Conservation (phyloP, 53 echinoderm and acorn worm genomes). For the Glandiceps talaboti region DNA sequence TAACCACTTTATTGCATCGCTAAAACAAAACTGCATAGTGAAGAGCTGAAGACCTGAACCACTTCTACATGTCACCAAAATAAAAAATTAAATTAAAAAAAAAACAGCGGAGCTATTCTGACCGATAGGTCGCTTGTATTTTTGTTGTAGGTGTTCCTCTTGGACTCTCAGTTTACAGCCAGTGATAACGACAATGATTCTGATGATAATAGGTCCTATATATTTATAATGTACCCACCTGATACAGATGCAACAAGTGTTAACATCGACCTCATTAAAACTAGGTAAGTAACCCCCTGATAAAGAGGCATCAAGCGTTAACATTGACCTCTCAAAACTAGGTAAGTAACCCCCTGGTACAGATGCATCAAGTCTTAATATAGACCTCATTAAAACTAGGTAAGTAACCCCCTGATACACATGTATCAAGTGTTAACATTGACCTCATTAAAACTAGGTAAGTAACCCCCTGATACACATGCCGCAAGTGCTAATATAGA, state of each 20-base stretch:
- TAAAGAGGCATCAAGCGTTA: too few species aligned
- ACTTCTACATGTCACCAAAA: too few species aligned
- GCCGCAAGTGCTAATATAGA: slow-evolving; percentile 65
- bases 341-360: slow-evolving; percentile 84
- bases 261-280: slow-evolving; percentile 84
- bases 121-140: too few species aligned
- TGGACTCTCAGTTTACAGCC: slow-evolving; percentile 68
- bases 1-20: too few species aligned
- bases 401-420: slow-evolving; percentile 2
- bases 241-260: slow-evolving; percentile 63
- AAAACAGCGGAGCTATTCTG: too few species aligned
- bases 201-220: slow-evolving; percentile 74
- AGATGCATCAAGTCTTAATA: slow-evolving; percentile 56
- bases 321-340: too few species aligned
- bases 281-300: slow-evolving; percentile 35
- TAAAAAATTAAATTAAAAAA: too few species aligned
- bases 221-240: slow-evolving; percentile 96
- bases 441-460: too few species aligned
- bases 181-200: slow-evolving; percentile 42
- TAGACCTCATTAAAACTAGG: slow-evolving; percentile 94
- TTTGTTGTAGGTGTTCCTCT: slow-evolving; percentile 59
- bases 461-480: slow-evolving; percentile 84
- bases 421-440: too few species aligned
- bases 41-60: too few species aligned
- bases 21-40: too few species aligned